Evolutionary conservation across 1,140 invertebrate species (phyloP).

Genomic region (Hylaeus volcanicus): DNA sequence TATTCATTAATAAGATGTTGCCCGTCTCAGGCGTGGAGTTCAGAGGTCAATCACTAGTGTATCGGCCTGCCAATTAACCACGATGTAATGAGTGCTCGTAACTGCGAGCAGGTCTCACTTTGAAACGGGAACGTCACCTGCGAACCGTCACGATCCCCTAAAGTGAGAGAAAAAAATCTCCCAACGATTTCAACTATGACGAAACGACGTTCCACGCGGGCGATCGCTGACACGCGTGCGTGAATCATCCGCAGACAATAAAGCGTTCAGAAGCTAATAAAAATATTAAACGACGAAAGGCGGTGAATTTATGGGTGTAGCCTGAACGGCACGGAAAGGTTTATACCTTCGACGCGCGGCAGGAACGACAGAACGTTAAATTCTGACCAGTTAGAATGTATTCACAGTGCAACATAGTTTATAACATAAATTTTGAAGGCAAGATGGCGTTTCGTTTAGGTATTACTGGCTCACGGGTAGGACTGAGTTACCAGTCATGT

Average conservation of each 20-base stretch:
- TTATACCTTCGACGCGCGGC: not conserved
- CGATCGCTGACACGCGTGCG: slow-evolving; percentile 30
- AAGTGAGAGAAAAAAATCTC: slow-evolving; percentile 26
- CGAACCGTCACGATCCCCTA: slow-evolving; percentile 17
- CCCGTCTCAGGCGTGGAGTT: not conserved
- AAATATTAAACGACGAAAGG: not conserved
- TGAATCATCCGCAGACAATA: slow-evolving; percentile 43
- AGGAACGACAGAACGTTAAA: not conserved
- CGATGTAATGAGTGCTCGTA: not conserved
- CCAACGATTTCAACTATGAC: slow-evolving; percentile 20
- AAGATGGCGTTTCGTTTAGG: too few species aligned
- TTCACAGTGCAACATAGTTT: not conserved
- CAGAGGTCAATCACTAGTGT: slow-evolving; percentile 1
- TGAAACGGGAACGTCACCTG: slow-evolving; percentile 43
- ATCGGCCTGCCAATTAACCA: slow-evolving; percentile 43
- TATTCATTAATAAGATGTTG: too few species aligned
- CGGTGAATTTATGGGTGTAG: not conserved
- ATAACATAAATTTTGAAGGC: not conserved
- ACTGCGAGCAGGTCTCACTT: not conserved
- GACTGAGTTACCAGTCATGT: too few species aligned
- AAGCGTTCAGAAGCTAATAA: not conserved
- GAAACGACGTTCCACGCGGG: slow-evolving; percentile 25
- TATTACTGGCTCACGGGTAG: too few species aligned
- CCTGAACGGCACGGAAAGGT: not conserved
- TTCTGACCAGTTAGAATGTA: not conserved